Percentiles rank a stretch among this genome's conserved stretches.
phyloP scores from a whole-genome alignment of 2,888 invertebrate genomes.

The Pseudococcus longispinus region DNA sequence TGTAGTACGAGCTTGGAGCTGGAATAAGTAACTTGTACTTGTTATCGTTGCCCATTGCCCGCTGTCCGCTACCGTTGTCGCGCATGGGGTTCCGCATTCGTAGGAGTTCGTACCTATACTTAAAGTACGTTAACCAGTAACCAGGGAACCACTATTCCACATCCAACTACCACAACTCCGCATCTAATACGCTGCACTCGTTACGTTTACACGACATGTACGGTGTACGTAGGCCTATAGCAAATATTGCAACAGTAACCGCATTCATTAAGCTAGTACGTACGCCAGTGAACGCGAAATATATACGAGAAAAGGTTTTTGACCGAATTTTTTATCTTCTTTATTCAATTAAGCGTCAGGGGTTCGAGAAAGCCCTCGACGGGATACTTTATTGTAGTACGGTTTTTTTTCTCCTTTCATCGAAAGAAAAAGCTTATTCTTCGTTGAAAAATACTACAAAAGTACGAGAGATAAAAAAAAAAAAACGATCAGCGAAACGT shows the following conservation, averaged over 20 bases:
- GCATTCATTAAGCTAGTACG: background rate
- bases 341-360: background rate
- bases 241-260: background rate
- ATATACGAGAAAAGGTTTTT: background rate
- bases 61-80: background rate
- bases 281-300: background rate
- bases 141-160: background rate
- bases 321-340: background rate
- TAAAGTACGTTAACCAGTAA: background rate
- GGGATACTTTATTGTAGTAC: background rate
- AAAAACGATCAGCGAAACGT: background rate
- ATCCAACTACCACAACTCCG: background rate
- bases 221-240: background rate
- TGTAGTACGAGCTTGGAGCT: background rate
- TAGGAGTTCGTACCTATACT: background rate
- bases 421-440: constrained; percentile 17
- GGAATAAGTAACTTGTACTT: background rate
- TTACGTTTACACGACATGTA: background rate
- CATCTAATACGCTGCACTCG: background rate
- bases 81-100: background rate
- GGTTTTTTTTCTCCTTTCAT: background rate
- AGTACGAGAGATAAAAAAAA: background rate
- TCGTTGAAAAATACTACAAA: background rate
- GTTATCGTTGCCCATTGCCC: background rate
- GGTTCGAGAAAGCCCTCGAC: constrained; percentile 1